A percentile compares a stretch with the other conserved stretches of the same genome.
Evolutionary conservation across 2,113 vertebrate genomes (phyloP).

Genomic region (Eulacestoma nigropectus): DNA sequence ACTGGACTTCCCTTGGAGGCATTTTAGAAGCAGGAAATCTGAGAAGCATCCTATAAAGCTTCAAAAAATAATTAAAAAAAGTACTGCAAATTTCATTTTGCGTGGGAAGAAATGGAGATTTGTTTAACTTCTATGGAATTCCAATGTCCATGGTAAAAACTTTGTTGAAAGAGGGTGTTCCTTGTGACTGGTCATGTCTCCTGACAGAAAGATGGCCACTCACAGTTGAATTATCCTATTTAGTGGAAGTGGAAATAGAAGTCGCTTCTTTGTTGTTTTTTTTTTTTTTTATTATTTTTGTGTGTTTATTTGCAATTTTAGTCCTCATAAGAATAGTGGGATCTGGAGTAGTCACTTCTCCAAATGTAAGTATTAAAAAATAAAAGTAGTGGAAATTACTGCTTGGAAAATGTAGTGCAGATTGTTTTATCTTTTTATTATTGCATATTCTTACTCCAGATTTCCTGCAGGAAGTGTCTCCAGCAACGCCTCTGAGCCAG

Average conservation of each 20-base stretch:
- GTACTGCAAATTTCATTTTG: background rate
- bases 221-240: background rate
- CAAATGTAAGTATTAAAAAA: background rate
- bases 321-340: background rate
- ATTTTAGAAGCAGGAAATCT: slow-evolving; percentile 15
- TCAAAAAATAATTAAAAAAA: background rate
- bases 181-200: background rate
- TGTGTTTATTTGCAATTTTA: background rate
- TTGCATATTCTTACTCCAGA: background rate
- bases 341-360: background rate
- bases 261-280: background rate
- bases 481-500: background rate
- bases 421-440: background rate
- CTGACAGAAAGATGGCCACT: background rate
- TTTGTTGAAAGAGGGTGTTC: background rate
- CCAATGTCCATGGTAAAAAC: background rate
- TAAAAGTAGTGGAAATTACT: background rate
- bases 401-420: background rate
- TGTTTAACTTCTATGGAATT: background rate
- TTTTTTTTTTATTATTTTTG: no score
- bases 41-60: background rate
- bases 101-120: background rate
- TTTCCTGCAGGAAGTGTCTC: slow-evolving; percentile 36
- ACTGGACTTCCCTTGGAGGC: background rate
- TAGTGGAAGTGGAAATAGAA: background rate